phyloP scores from a whole-genome alignment of 2,888 invertebrate species.

The Latrodectus elegans region DNA sequence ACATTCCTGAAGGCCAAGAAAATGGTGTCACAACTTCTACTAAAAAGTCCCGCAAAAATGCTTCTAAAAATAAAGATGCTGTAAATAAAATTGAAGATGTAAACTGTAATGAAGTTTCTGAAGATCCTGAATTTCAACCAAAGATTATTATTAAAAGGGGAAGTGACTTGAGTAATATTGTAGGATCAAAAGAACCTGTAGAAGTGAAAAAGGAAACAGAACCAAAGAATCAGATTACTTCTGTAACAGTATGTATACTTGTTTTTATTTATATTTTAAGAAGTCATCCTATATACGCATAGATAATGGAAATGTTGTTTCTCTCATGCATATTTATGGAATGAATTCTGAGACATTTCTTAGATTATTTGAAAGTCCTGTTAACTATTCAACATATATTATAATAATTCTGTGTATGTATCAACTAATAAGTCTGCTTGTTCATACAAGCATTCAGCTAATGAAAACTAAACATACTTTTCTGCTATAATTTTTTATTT shows the following conservation, averaged over 20 bases:
- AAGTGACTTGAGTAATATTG: conserved; percentile 35
- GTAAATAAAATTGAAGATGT: neutral
- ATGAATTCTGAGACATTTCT: too few relatives aligned
- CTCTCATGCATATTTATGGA: too few relatives aligned
- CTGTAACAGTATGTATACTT: neutral
- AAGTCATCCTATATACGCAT: too few relatives aligned
- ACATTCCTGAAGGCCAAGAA: neutral
- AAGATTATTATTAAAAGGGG: conserved; percentile 59
- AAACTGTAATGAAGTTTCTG: conserved; percentile 8
- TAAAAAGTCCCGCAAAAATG: neutral
- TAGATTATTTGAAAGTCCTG: too few relatives aligned
- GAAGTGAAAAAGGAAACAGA: neutral
- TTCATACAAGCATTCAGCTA: too few relatives aligned
- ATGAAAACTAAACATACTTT: too few relatives aligned
- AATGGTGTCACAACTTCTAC: neutral
- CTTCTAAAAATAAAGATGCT: neutral
- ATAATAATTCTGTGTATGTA: too few relatives aligned
- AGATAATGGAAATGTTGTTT: too few relatives aligned
- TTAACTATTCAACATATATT: too few relatives aligned
- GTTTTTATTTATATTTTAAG: too few relatives aligned
- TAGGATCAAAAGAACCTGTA: neutral
- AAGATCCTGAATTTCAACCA: conserved; percentile 30
- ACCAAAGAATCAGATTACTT: neutral
- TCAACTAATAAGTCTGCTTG: too few relatives aligned
- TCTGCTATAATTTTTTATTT: too few relatives aligned